Percentiles rank a stretch among this genome's conserved stretches.
These are phyloP conservation scores for Margarornis squamiger DNA, from an alignment of 2,797 vertebrate species.

Conservation along the genomic window DNA sequence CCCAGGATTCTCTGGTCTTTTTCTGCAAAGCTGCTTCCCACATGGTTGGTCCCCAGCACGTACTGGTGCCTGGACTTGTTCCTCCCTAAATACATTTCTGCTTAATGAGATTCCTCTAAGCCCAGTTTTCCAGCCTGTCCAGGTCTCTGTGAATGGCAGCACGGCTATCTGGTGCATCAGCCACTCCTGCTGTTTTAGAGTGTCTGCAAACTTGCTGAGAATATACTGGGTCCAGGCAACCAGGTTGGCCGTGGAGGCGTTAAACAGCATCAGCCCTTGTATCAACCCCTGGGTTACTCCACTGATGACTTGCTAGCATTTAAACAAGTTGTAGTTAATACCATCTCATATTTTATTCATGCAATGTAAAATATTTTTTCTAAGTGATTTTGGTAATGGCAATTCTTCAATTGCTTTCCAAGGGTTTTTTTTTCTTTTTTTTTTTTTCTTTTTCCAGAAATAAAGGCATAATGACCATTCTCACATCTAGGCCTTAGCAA, in stretches of 20 bases:
- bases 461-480: not conserved
- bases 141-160: not conserved
- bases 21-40: not conserved
- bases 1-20: not conserved
- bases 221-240: not conserved
- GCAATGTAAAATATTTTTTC: not conserved
- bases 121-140: not conserved
- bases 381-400: not conserved
- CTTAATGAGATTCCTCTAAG: not conserved
- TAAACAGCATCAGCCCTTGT: not conserved
- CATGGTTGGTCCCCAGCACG: rapidly evolving
- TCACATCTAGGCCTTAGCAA: not conserved
- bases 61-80: not conserved
- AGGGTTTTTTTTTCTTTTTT: not conserved
- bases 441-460: not conserved
- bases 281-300: not conserved
- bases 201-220: not conserved
- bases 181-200: not conserved
- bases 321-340: not conserved
- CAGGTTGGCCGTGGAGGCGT: not conserved
- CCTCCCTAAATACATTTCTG: not conserved
- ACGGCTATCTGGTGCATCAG: not conserved
- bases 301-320: not conserved
- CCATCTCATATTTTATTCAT: not conserved
- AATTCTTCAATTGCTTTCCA: not conserved